Evolutionary conservation across 2,113 vertebrate genomes (phyloP).

Genomic region (Nothocercus julius): DNA sequence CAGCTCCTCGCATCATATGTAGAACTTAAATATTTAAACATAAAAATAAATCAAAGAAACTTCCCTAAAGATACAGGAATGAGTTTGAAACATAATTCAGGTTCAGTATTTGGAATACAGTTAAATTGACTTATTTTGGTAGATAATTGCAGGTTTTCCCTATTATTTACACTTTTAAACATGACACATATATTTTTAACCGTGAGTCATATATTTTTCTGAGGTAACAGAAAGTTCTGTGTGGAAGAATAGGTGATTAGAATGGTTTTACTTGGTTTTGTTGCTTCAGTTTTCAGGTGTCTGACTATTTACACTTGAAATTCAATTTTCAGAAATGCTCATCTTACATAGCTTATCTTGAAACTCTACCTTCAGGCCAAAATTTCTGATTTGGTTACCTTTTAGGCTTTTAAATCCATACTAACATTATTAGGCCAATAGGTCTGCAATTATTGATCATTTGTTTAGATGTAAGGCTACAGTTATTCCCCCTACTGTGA

Average conservation of each 20-base stretch:
- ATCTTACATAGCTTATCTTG: rapidly evolving
- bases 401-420: not conserved
- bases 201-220: not conserved
- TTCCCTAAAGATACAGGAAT: not conserved
- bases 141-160: not conserved
- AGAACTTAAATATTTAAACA: conserved; percentile 7
- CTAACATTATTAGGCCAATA: not conserved
- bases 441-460: not conserved
- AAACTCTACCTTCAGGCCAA: not conserved
- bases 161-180: not conserved
- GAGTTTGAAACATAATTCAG: not conserved
- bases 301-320: not conserved
- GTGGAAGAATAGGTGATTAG: not conserved
- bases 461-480: not conserved
- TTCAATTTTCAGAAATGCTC: not conserved
- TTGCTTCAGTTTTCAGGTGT: not conserved
- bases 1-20: not conserved
- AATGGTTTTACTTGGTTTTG: not conserved
- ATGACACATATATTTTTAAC: not conserved
- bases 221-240: not conserved
- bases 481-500: not conserved
- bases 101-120: not conserved
- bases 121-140: not conserved
- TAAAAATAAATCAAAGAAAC: not conserved
- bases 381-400: not conserved